These are phyloP conservation scores for Hylaeus anthracinus DNA, from an alignment of 1,140 invertebrate species.

Conservation along the genomic window DNA sequence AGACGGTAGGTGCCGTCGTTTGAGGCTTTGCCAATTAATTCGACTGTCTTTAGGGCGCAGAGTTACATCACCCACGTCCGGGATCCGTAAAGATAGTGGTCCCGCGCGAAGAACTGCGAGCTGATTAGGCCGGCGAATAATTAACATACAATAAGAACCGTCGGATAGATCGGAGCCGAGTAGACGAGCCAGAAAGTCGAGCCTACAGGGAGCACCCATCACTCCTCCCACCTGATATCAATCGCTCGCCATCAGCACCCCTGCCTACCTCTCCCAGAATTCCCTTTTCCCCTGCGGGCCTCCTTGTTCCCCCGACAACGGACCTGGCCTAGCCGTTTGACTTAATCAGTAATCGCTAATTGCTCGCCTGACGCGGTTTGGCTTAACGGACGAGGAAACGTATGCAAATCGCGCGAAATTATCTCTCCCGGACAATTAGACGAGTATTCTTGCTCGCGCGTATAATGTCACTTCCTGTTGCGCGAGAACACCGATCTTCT, in stretches of 20 bases:
- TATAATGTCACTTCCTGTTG: conserved; percentile 76
- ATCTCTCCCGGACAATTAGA: conserved; percentile 79
- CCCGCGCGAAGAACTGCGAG: conserved; percentile 50
- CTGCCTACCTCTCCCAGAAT: conserved; percentile 41
- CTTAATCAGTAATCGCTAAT: conserved; percentile 82
- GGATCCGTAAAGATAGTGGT: conserved; percentile 59
- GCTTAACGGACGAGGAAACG: conserved; percentile 77
- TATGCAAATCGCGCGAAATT: conserved; percentile 78
- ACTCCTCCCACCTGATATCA: conserved; percentile 76
- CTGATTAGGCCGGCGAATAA: conserved; percentile 67
- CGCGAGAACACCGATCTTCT: conserved; percentile 37
- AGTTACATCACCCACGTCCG: conserved; percentile 58
- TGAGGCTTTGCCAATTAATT: conserved; percentile 58
- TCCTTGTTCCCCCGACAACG: conserved; percentile 27
- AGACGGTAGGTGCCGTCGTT: not conserved
- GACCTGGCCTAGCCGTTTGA: conserved; percentile 73
- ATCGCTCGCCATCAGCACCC: conserved; percentile 72
- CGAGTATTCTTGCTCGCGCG: conserved; percentile 75
- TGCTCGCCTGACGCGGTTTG: conserved; percentile 76
- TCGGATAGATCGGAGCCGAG: conserved; percentile 69
- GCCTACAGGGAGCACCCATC: conserved; percentile 73
- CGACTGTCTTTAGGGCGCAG: conserved; percentile 37
- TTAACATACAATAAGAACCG: conserved; percentile 80
- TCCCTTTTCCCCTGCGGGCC: conserved; percentile 21
- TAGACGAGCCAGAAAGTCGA: conserved; percentile 68